These are phyloP conservation scores for Palythoa heliodiscus DNA, from an alignment of 92 coral and sea anemone genomes.

Conservation along the genomic window DNA sequence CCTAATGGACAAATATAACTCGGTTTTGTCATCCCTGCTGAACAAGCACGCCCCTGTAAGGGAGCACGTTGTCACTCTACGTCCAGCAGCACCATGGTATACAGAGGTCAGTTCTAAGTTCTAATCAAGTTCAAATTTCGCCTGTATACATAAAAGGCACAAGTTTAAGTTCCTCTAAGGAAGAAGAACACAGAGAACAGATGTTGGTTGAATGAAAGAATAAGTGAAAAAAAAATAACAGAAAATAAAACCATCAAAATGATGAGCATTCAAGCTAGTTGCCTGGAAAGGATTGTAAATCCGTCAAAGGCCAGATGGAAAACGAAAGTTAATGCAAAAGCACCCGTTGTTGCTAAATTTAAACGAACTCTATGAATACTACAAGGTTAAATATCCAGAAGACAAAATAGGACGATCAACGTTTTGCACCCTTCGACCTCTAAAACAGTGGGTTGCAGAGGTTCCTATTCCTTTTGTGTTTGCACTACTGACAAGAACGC, in stretches of 20 bases:
- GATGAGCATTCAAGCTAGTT: conserved; percentile 17
- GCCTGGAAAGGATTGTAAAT: conserved; percentile 30
- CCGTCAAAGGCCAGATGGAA: conserved; percentile 19
- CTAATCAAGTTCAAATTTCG: background rate
- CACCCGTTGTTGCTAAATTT: conserved; percentile 16
- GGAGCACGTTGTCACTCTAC: background rate
- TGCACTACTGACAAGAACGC: conserved; percentile 2
- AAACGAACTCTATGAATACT: background rate
- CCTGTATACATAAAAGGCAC: background rate
- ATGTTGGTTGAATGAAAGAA: no score
- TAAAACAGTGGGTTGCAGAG: conserved; percentile 9
- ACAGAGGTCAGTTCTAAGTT: no score
- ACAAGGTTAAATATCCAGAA: background rate
- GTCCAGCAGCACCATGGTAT: conserved; percentile 11
- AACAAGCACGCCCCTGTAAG: conserved; percentile 3
- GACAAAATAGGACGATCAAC: conserved; percentile 9
- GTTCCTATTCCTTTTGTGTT: conserved; percentile 5
- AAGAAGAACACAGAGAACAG: no score
- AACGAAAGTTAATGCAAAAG: conserved; percentile 2
- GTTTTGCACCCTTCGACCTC: conserved; percentile 16
- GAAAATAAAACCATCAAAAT: background rate
- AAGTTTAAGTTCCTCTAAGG: background rate
- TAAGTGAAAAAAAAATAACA: no score
- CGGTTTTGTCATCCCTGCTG: background rate
- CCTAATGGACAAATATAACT: background rate